Evolutionary conservation across 1,140 invertebrate genomes (phyloP), one percentile per base, ranked within the genome.

Genomic region (Drosophila funebris): DNA sequence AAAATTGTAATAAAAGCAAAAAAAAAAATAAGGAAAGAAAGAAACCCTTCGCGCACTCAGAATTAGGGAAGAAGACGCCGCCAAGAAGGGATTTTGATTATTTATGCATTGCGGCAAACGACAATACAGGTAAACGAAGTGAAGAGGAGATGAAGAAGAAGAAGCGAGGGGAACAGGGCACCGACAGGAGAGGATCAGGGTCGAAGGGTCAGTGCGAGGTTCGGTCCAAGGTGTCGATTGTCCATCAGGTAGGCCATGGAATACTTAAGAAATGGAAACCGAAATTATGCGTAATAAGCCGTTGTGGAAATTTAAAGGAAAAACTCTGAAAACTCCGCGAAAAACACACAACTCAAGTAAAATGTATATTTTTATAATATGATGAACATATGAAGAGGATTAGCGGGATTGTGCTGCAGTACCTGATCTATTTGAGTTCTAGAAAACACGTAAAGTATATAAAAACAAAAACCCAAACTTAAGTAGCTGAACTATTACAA

Each of bases 221-320:
- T 39, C 44, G 7, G 18, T 16, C 44, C 6, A 41, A 58, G 64
- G 75, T 78, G 64, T 78, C 61, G 80, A 63, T 61, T 73, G 58
- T 20, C 13, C 9, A 29, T 24, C 66, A 83, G 79, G 80, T 83
- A 58, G 66, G 33, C 46, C 7, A 16, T 18, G 37, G 7, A 48
- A 66, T 66, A 48, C n/a, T 43, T 43, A 53, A 13, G 64, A 63
- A 68, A 53, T 61, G 31, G 18, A 66, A 48, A 20, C 69, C 56
- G 53, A 72, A 78, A 82, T 82, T 69, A 74, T 74, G 62, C 70
- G 46, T 67, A 78, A 63, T 69, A 70, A 73, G 27, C 62, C 22
- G 53, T 22, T 29, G 36, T 31, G 46, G 54, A 68, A 76, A 76
- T 71, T 76, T 53, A 39, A 36, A 58, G 48, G 66, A 68, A 83